Evolutionary conservation across 2,888 invertebrate genomes (phyloP).

Genomic region (Sarcophaga rosellei): DNA sequence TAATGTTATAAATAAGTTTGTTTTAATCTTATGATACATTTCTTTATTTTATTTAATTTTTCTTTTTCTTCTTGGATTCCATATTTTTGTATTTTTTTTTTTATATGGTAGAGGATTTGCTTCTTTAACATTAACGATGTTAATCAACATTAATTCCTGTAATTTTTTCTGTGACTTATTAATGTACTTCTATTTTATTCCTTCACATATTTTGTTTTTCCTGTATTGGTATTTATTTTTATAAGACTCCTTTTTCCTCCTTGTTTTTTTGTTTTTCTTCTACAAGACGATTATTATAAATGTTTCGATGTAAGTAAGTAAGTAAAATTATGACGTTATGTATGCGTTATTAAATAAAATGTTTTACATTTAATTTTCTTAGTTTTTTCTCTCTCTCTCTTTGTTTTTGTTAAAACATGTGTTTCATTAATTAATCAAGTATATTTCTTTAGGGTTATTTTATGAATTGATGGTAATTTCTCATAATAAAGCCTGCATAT

Average conservation of each 20-base stretch:
- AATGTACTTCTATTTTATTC: too few species aligned
- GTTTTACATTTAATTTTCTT: too few species aligned
- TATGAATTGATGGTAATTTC: neutral
- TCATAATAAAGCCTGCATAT: neutral
- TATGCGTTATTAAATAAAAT: too few species aligned
- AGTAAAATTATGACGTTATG: too few species aligned
- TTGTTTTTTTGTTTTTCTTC: neutral
- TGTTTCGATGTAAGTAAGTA: neutral
- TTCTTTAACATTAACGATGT: neutral
- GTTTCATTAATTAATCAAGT: neutral
- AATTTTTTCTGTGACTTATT: neutral
- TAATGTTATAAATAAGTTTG: slow-evolving; percentile 43
- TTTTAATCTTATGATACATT: slow-evolving; percentile 43
- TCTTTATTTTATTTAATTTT: slow-evolving; percentile 7
- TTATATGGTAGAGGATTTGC: too few species aligned
- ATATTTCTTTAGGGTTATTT: neutral
- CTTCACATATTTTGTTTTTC: too few species aligned
- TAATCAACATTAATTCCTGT: neutral
- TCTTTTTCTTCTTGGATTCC: neutral
- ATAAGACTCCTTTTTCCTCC: neutral
- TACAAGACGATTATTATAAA: neutral
- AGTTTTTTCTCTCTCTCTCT: too few species aligned
- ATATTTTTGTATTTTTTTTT: too few species aligned
- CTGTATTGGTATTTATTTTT: too few species aligned
- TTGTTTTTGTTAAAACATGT: neutral